Conservation (phyloP, 2,797 vertebrate species). For the Falco novaeseelandiae region DNA sequence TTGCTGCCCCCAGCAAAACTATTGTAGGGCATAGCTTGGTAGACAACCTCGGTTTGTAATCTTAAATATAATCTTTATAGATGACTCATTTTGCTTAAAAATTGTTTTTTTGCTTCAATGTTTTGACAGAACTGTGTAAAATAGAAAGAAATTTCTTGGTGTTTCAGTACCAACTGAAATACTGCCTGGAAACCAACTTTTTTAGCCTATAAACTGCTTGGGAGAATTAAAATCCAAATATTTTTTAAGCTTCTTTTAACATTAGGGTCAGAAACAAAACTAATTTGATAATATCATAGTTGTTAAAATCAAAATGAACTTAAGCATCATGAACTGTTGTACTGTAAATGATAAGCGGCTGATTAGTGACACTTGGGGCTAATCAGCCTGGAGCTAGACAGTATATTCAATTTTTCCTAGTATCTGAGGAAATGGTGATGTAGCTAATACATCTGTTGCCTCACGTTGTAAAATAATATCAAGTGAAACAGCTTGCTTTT, state of each 20-base stretch:
- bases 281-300: not conserved
- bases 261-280: not conserved
- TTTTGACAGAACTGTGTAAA: not conserved
- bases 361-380: not conserved
- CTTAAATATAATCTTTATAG: not conserved
- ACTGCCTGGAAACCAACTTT: not conserved
- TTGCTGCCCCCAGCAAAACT: not conserved
- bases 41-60: not conserved
- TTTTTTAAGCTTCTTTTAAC: not conserved
- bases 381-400: not conserved
- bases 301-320: not conserved
- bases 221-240: not conserved
- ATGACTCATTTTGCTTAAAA: not conserved
- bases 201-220: not conserved
- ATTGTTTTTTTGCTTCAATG: not conserved
- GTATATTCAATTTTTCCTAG: not conserved
- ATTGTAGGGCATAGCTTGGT: not conserved
- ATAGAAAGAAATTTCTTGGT: not conserved
- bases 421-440: not conserved
- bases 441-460: not conserved
- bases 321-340: not conserved
- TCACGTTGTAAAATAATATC: not conserved
- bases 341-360: not conserved
- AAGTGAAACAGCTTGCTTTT: not conserved
- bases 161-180: not conserved